Evolutionary conservation across 2,113 vertebrate genomes (phyloP).

Genomic region (Helogale parvula): DNA sequence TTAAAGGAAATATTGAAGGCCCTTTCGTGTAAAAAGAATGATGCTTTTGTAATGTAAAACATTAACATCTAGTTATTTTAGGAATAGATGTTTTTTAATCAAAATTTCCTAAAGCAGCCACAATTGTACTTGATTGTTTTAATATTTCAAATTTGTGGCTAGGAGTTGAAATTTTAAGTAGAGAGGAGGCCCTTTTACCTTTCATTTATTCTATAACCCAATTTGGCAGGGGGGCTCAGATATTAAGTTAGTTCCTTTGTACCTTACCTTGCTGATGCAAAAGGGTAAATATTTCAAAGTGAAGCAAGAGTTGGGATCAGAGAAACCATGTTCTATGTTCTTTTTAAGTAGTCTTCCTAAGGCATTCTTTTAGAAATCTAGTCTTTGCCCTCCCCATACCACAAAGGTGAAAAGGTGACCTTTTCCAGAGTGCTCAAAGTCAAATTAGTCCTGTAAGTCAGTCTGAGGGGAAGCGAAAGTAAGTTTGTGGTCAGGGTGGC

Average conservation of each 20-base stretch:
- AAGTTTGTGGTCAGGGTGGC: neutral
- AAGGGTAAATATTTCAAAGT: conserved; percentile 9
- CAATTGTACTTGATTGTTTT: neutral
- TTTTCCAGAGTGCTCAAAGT: neutral
- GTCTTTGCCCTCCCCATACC: neutral
- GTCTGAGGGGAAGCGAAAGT: neutral
- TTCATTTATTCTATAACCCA: neutral
- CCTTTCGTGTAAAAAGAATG: conserved; percentile 12
- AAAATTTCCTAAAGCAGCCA: neutral
- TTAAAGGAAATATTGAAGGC: neutral
- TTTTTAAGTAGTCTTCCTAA: neutral
- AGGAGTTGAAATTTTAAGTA: neutral
- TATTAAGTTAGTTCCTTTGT: neutral
- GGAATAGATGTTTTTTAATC: neutral
- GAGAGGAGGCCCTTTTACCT: neutral
- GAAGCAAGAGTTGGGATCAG: neutral
- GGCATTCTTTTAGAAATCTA: neutral
- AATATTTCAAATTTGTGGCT: neutral
- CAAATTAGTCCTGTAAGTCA: neutral
- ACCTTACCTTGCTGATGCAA: neutral
- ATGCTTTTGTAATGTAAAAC: neutral
- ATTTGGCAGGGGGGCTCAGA: neutral
- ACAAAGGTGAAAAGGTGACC: neutral
- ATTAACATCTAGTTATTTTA: neutral
- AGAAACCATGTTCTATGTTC: neutral